Conservation (phyloP, 2,797 vertebrate species). For the Lerista edwardsae region DNA sequence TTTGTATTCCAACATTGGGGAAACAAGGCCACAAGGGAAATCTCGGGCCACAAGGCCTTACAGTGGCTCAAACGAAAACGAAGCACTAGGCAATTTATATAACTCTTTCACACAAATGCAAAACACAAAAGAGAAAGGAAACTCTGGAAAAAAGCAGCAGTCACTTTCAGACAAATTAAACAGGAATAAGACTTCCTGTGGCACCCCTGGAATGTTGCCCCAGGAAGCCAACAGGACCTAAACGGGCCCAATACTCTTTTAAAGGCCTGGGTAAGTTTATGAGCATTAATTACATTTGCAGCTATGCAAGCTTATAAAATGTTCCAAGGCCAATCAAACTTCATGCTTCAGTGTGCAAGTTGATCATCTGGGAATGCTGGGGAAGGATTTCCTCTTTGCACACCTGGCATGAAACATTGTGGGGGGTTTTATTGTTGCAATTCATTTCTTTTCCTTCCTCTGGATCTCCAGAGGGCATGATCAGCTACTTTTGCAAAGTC, state of each 20-base stretch:
- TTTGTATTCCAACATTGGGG: too few species aligned
- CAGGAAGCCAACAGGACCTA: conserved; percentile 58
- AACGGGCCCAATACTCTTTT: conserved; percentile 63
- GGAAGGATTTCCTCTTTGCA: conserved; percentile 68
- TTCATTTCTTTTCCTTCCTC: conserved; percentile 33
- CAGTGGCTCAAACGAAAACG: too few species aligned
- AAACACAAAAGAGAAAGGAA: conserved; percentile 20
- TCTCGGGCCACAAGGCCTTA: too few species aligned
- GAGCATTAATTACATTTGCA: conserved; percentile 74
- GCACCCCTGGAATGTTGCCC: conserved; percentile 51
- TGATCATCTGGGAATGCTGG: conserved; percentile 62
- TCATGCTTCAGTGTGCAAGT: conserved; percentile 67
- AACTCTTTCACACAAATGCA: conserved; percentile 9
- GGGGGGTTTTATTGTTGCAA: neutral
- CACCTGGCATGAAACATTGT: conserved; percentile 49
- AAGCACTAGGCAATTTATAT: neutral
- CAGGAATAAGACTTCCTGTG: conserved; percentile 38
- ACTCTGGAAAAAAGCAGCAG: conserved; percentile 35
- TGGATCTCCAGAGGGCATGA: neutral
- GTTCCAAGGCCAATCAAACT: conserved; percentile 72
- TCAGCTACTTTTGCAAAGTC: neutral
- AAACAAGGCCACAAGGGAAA: too few species aligned
- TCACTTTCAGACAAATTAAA: conserved; percentile 52
- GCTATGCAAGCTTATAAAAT: conserved; percentile 73
- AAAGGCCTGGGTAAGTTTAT: conserved; percentile 70